Evolutionary conservation across 2,888 invertebrate species (phyloP), one percentile per base, ranked within the genome.

Genomic region (Arge pagana): DNA sequence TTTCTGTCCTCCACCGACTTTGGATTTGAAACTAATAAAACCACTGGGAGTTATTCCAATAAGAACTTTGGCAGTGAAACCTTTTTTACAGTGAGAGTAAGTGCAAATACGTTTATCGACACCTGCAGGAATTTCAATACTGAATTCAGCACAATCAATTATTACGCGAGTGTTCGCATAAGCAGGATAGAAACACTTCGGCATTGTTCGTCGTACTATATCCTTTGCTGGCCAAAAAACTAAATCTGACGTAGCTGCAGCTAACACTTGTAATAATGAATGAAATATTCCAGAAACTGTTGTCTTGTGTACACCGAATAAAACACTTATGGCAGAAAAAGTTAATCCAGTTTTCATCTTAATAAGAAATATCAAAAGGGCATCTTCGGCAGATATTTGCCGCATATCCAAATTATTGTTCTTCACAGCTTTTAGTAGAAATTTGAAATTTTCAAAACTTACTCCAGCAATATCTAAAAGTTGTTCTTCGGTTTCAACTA

Each of bases 261-360:
- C 33, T 43, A 55, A 21, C 6, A 24, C n/a, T 40, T 54, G 48
- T 18, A 57, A 16, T n/a, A n/a, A n/a, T n/a, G 37, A 43, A 55
- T 28, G 37, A 49, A 58, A 60, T 36, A 57, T 50, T 55, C 33
- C 49, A 35, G 57, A 61, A 53, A 59, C 42, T 15, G 55, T 62
- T 5, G 53, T 58, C 7, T 53, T 13, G 23, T 58, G 56, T 33
- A 61, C 50, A 39, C 21, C 30, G 53, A 61, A 62, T 8, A 59
- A 40, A 21, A 53, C 54, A 52, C 56, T 48, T 11, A 62, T 6
- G 10, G 57, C 57, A 43, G 57, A 59, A 55, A 58, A 62, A 8
- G 62, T 50, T 26, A 62, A 37, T 8, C 58, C 63, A 18, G 48
- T 54, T 49, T 62, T 61, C 49, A 62, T 53, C 56, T 61, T 60